A percentile compares a stretch with the other conserved stretches of the same genome.
phyloP scores from a whole-genome alignment of 1,140 invertebrate genomes.

The Drosophila leontia region DNA sequence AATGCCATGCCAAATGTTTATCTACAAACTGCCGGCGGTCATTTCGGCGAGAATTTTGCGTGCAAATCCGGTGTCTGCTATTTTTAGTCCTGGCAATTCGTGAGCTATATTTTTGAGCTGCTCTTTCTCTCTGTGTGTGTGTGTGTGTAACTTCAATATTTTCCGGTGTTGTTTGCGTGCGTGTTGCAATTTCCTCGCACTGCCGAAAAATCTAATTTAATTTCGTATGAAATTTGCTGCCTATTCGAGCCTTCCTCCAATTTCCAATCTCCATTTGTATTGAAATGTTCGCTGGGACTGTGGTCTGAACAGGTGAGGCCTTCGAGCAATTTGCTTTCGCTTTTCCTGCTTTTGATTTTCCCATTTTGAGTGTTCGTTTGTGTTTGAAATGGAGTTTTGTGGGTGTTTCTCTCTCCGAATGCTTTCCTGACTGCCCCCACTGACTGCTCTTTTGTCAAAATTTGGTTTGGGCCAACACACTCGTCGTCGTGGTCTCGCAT shows the following conservation, averaged over 20 bases:
- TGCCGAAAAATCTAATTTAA: conserved; percentile 76
- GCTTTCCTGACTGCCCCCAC: conserved; percentile 6
- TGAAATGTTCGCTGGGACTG: conserved; percentile 36
- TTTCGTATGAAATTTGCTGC: conserved; percentile 70
- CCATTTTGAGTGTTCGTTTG: conserved; percentile 13
- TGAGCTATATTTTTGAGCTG: conserved; percentile 46
- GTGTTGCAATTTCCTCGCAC: conserved; percentile 71
- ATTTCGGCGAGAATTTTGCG: conserved; percentile 25
- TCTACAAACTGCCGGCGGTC: conserved; percentile 33
- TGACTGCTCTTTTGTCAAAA: conserved; percentile 45
- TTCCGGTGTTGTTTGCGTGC: conserved; percentile 59
- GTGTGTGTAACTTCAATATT: conserved; percentile 63
- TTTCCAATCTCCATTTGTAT: conserved; percentile 37
- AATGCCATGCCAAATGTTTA: conserved; percentile 44
- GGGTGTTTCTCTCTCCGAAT: not conserved
- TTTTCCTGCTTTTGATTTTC: conserved; percentile 69
- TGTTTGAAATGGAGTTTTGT: conserved; percentile 16
- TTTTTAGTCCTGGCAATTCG: not conserved
- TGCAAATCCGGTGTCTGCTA: not conserved
- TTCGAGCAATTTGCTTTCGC: conserved; percentile 71
- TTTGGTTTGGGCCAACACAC: conserved; percentile 4
- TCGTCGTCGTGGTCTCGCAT: conserved; percentile 7
- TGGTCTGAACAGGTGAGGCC: conserved; percentile 43
- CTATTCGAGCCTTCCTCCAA: not conserved
- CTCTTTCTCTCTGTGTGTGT: conserved; percentile 6